Conservation (phyloP, 2,113 vertebrate species). For the Lynx canadensis region DNA sequence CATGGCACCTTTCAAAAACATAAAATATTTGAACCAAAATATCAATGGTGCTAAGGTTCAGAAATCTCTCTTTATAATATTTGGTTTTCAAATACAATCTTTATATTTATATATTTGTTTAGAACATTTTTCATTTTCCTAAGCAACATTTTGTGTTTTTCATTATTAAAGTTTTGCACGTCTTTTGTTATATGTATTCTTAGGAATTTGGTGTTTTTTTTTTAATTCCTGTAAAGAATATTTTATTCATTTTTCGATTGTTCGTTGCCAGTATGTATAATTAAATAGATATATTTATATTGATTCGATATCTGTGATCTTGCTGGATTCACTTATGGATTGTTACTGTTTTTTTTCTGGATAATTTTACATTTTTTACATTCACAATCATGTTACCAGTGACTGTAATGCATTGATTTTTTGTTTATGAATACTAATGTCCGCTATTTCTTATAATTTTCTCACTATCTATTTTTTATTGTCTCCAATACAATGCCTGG, state of each 20-base stretch:
- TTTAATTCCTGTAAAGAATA: background rate
- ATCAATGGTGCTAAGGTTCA: rapidly evolving
- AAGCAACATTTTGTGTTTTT: background rate
- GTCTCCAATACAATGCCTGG: background rate
- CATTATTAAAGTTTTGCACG: background rate
- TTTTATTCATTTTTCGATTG: background rate
- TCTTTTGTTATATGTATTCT: background rate
- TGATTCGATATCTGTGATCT: background rate
- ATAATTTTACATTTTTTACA: background rate
- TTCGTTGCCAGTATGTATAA: background rate
- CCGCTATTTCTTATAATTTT: background rate
- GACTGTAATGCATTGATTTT: background rate
- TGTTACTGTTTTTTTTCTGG: background rate
- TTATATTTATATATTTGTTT: background rate
- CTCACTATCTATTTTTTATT: background rate
- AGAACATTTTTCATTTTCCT: background rate
- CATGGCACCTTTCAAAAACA: background rate
- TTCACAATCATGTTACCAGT: background rate
- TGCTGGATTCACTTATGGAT: background rate
- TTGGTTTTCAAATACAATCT: background rate
- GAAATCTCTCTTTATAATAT: background rate
- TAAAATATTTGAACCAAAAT: background rate
- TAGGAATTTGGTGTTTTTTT: background rate
- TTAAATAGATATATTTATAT: background rate
- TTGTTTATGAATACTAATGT: background rate